Evolutionary conservation across 2,113 vertebrate species (phyloP).

Genomic region (Osmerus eperlanus): DNA sequence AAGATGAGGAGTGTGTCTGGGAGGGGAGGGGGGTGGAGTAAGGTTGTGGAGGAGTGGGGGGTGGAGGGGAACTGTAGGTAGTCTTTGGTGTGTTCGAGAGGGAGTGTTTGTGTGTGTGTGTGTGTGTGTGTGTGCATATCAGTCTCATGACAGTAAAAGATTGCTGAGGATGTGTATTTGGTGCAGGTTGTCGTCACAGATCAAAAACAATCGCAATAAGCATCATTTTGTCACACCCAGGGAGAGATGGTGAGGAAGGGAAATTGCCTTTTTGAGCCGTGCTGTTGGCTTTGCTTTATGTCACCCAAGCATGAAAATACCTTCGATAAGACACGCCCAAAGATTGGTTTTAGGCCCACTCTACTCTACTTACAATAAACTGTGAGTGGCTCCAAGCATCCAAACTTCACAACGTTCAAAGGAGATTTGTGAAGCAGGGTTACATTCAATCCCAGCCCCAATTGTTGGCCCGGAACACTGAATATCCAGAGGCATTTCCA

Average conservation of each 20-base stretch:
- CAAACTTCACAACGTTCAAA: slow-evolving; percentile 18
- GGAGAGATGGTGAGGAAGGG: neutral
- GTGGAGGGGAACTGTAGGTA: neutral
- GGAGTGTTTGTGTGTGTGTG: neutral
- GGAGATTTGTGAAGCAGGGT: slow-evolving; percentile 58
- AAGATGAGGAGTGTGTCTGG: slow-evolving; percentile 36
- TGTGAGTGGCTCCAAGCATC: slow-evolving; percentile 11
- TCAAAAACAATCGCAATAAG: slow-evolving; percentile 17
- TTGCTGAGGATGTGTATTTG: neutral
- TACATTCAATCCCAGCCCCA: slow-evolving; percentile 46
- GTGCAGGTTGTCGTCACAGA: neutral
- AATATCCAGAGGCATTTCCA: slow-evolving; percentile 33
- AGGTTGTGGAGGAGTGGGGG: neutral
- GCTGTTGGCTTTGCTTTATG: slow-evolving; percentile 13
- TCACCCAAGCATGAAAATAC: slow-evolving; percentile 26
- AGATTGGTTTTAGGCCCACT: slow-evolving; percentile 5
- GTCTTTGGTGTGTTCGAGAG: slow-evolving; percentile 14
- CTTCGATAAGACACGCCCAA: slow-evolving; percentile 3
- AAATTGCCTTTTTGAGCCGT: slow-evolving; percentile 24
- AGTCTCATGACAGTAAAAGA: neutral
- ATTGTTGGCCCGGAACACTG: slow-evolving; percentile 34
- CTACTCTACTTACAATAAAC: neutral
- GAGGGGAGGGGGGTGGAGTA: slow-evolving; percentile 4
- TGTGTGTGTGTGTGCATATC: neutral
- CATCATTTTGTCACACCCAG: slow-evolving; percentile 8